phyloP scores from a whole-genome alignment of 2,797 vertebrate species.

The Chiloscyllium punctatum region DNA sequence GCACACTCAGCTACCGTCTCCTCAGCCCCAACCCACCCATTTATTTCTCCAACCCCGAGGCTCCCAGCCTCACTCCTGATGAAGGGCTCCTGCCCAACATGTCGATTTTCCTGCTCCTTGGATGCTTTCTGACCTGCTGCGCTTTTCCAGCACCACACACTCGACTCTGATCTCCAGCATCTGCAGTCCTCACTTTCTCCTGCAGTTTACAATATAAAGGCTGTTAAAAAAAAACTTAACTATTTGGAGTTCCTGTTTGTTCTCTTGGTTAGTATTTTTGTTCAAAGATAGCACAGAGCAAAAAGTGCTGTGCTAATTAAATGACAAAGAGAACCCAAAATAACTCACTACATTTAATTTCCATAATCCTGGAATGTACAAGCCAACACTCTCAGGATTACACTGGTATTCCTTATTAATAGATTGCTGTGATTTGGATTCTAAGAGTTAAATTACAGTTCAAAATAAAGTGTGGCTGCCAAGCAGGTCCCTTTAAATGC shows the following conservation, averaged over 20 bases:
- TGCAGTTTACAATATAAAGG: neutral
- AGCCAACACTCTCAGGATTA: neutral
- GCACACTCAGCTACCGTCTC: too few relatives aligned
- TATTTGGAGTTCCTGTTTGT: constrained; percentile 19
- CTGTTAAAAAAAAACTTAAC: neutral
- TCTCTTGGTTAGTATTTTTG: neutral
- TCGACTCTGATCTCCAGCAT: too few relatives aligned
- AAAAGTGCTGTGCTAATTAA: neutral
- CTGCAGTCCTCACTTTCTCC: too few relatives aligned
- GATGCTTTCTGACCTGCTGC: too few relatives aligned
- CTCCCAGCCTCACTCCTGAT: too few relatives aligned
- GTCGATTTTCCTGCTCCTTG: too few relatives aligned
- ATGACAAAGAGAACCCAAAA: neutral
- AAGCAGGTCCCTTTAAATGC: neutral
- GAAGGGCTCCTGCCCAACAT: too few relatives aligned
- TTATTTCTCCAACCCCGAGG: too few relatives aligned
- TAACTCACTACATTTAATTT: neutral
- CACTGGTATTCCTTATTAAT: neutral
- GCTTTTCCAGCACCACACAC: too few relatives aligned
- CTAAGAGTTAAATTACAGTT: neutral
- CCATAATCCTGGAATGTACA: neutral
- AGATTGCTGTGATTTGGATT: neutral
- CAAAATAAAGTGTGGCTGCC: neutral
- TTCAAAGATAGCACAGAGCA: neutral
- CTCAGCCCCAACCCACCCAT: too few relatives aligned